Percentiles rank a stretch among this genome's conserved stretches.
Evolutionary conservation across 1,140 invertebrate genomes (phyloP).

Genomic region (Diachasma alloeum): DNA sequence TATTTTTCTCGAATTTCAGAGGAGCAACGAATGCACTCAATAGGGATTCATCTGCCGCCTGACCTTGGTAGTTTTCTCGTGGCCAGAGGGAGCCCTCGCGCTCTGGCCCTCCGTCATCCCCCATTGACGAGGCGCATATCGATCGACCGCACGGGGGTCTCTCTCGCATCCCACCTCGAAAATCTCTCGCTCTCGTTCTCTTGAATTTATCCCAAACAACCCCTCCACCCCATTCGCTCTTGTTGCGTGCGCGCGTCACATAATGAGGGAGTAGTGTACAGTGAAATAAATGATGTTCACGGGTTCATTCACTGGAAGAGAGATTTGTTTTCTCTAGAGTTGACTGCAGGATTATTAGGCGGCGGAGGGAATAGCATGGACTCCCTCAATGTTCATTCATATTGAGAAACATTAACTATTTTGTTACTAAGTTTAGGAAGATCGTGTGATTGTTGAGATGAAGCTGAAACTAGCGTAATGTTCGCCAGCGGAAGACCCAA

Average conservation of each 20-base stretch:
- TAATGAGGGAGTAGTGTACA: not conserved
- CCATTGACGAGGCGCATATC: constrained; percentile 40
- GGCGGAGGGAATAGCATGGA: too few relatives aligned
- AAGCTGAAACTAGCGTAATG: too few relatives aligned
- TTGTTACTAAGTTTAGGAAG: too few relatives aligned
- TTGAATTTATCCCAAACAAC: not conserved
- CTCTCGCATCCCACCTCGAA: constrained; percentile 33
- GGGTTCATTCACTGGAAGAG: too few relatives aligned
- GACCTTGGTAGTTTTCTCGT: constrained; percentile 38
- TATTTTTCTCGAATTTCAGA: not conserved
- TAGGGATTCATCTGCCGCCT: constrained; percentile 41
- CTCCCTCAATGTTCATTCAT: too few relatives aligned
- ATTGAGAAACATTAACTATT: too few relatives aligned
- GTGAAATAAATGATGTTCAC: too few relatives aligned
- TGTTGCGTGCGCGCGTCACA: not conserved
- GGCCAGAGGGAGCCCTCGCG: constrained; percentile 41
- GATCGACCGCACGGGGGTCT: constrained; percentile 35
- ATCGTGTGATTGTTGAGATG: too few relatives aligned
- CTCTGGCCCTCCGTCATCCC: constrained; percentile 38
- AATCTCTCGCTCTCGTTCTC: not conserved
- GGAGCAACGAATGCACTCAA: not conserved
- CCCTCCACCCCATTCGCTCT: not conserved
- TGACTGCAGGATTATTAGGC: too few relatives aligned
- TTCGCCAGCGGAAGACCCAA: too few relatives aligned
- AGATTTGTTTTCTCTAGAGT: too few relatives aligned